Conservation (phyloP, 2,113 vertebrate genomes). For the Patagioenas fasciata region DNA sequence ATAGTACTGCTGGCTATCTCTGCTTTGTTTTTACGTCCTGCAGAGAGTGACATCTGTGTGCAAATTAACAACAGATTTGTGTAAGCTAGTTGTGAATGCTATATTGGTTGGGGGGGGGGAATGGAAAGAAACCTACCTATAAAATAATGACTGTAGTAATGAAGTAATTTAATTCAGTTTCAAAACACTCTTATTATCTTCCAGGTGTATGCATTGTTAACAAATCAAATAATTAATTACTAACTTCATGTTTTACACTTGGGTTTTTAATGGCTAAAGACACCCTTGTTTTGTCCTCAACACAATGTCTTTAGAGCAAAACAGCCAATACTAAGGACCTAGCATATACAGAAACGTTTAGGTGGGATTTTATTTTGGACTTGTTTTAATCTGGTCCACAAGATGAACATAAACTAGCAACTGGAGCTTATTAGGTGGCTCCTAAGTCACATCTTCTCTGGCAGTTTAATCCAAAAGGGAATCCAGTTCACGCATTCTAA, state of each 20-base stretch:
- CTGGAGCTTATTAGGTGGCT: not conserved
- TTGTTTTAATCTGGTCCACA: not conserved
- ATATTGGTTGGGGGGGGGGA: not conserved
- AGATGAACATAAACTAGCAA: not conserved
- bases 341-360: not conserved
- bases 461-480: not conserved
- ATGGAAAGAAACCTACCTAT: conserved; percentile 16
- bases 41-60: conserved; percentile 81
- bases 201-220: not conserved
- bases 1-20: conserved; percentile 76
- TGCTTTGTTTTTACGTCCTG: conserved; percentile 77
- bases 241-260: not conserved
- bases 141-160: conserved; percentile 49
- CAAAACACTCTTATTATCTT: conserved; percentile 46
- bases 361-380: not conserved
- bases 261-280: not conserved
- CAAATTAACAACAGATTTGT: conserved; percentile 81
- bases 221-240: not conserved
- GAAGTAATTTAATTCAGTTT: conserved; percentile 45
- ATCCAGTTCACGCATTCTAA: not conserved
- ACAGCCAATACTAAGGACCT: not conserved
- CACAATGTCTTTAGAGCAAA: not conserved
- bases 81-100: conserved; percentile 68
- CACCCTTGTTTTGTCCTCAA: not conserved
- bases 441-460: not conserved